Base-by-base conservation (phyloP, 2,797 vertebrate genomes). In the Amniataba percoides region DNA sequence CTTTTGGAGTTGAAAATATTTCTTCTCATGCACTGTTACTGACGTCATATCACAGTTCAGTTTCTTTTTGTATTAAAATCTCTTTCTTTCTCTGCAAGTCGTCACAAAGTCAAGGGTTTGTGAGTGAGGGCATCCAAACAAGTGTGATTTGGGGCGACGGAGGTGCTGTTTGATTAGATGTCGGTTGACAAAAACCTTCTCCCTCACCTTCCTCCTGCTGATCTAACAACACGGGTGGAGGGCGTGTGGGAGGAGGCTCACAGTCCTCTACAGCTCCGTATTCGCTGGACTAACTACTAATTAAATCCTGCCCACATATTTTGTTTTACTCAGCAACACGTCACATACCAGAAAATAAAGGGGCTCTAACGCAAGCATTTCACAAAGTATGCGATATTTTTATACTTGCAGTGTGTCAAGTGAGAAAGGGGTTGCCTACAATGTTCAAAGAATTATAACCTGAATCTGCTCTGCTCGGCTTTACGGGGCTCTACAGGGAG, bases 271-370 rank as follows among this genome's bases (percentile, higher is more conserved):
- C 25, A 62, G 36, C 39, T 52, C 15, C 12, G 13, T 46, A 21
- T 57, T 45, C 2, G 3, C 39, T 36, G 8, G 34, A 36, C 34
- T 36, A 36, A 36, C 19, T 21, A 7, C 34, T n/a, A 36, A 34
- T n/a, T 27, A 25, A 62, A 45, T 16, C 42, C 21, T 25, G n/a
- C n/a, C 11, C 25, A 71, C 31, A n/a, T 71, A 39, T 60, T 70
- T 21, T 8, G 42, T 67, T 67, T 43, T 16, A 27, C 49, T 40
- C 21, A 18, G 34, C 25, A 65, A 25, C 16, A 52, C n/a, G 4
- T 58, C 31, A 39, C 43, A 25, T 45, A 23, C 46, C 27, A 58
- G 16, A 71, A 11, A 2, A 21, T 43, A 48, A 58, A 18, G 0
- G 21, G 0, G 2, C 19, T 71, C 0, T n/a, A 45, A 45, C 9